Evolutionary conservation across 2,113 vertebrate species (phyloP).

Genomic region (Lonchura striata): DNA sequence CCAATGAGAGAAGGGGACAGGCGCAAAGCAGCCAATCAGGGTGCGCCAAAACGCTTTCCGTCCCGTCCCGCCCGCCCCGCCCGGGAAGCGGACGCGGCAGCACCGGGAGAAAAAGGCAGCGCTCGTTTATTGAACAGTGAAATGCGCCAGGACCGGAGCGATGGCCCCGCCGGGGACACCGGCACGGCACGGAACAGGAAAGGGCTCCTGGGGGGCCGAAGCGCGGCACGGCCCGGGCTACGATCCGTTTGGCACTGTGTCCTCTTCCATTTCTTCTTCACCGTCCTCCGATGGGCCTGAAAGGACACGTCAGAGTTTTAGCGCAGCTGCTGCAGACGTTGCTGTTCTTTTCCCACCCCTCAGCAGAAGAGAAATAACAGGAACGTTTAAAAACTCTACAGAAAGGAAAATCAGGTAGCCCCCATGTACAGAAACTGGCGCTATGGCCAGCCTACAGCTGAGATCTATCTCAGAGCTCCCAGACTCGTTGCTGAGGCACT

Average conservation of each 20-base stretch:
- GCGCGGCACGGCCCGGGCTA: not conserved
- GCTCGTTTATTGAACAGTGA: slow-evolving; percentile 30
- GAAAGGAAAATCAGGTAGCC: rapidly evolving
- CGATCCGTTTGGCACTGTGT: slow-evolving; percentile 82
- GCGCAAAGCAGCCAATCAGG: rapidly evolving
- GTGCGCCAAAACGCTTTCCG: rapidly evolving
- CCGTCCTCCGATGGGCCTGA: slow-evolving; percentile 72
- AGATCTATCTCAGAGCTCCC: not conserved
- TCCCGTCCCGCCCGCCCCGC: not conserved
- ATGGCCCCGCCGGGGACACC: not conserved
- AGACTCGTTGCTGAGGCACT: rapidly evolving
- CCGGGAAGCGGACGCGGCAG: not conserved
- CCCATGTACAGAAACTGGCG: rapidly evolving
- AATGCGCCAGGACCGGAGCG: not conserved
- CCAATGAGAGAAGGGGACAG: not conserved
- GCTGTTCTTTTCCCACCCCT: not conserved
- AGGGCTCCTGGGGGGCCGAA: not conserved
- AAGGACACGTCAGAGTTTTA: not conserved
- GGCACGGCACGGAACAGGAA: not conserved
- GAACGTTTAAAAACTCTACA: not conserved
- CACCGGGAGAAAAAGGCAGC: not conserved
- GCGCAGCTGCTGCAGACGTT: rapidly evolving
- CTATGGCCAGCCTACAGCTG: rapidly evolving
- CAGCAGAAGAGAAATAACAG: rapidly evolving
- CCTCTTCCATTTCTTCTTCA: slow-evolving; percentile 86